These are phyloP conservation scores for Sceloporus tristichus DNA, from an alignment of 2,113 vertebrate species.

Conservation along the genomic window DNA sequence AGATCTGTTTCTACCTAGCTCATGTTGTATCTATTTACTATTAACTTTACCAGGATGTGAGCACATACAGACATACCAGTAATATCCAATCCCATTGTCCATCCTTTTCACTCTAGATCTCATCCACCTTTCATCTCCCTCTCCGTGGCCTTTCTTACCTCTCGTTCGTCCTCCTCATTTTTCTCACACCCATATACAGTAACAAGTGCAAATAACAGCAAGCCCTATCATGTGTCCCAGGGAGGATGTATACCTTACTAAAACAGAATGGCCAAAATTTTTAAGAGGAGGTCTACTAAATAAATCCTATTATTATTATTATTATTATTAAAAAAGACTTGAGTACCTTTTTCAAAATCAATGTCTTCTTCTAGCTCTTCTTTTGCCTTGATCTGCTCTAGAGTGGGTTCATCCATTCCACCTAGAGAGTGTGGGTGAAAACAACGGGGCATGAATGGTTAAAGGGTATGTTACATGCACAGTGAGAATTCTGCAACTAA, in stretches of 20 bases:
- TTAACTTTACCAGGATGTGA: background rate
- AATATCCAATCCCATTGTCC: background rate
- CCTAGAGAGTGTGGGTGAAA: slow-evolving; percentile 67
- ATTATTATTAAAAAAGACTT: background rate
- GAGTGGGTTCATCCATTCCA: slow-evolving; percentile 90
- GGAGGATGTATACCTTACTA: too few species aligned
- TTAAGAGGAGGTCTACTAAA: too few species aligned
- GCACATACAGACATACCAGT: background rate
- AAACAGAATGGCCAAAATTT: background rate
- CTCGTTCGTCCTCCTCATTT: too few species aligned
- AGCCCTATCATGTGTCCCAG: background rate
- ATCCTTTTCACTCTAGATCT: too few species aligned
- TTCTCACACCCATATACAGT: background rate
- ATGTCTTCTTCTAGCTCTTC: slow-evolving; percentile 84
- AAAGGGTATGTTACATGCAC: background rate
- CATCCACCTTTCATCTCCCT: too few species aligned
- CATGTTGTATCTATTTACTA: background rate
- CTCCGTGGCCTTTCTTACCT: too few species aligned
- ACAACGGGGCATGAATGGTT: background rate
- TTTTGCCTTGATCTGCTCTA: slow-evolving; percentile 83
- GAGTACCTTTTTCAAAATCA: slow-evolving; percentile 88
- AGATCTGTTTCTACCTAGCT: background rate
- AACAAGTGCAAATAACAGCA: background rate
- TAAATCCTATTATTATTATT: too few species aligned
- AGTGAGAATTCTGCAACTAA: background rate